These are phyloP conservation scores for Furcifer pardalis DNA, from an alignment of 2,797 vertebrate species.

Conservation along the genomic window DNA sequence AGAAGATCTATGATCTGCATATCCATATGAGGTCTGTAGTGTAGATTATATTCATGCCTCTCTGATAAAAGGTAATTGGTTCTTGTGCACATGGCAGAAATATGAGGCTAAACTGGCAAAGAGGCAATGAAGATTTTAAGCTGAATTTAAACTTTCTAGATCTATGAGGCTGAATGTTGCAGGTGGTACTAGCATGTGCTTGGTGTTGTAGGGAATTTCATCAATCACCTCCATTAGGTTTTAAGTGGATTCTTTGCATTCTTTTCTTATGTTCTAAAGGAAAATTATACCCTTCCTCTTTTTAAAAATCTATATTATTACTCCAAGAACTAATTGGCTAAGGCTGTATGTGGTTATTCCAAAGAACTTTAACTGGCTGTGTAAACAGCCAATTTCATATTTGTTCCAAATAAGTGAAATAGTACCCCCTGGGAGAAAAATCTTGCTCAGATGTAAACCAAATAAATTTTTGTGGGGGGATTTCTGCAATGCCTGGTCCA, in stretches of 20 bases:
- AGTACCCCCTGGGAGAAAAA: slow-evolving; percentile 57
- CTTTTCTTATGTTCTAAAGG: not conserved
- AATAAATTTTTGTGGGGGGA: slow-evolving; percentile 43
- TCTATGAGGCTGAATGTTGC: not conserved
- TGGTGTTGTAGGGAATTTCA: not conserved
- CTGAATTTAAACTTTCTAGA: not conserved
- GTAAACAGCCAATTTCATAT: slow-evolving; percentile 36
- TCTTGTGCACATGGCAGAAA: not conserved
- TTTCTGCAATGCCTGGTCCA: slow-evolving; percentile 43
- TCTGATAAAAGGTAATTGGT: not conserved
- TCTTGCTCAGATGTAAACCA: slow-evolving; percentile 44
- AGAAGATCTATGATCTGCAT: not conserved
- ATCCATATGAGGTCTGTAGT: not conserved
- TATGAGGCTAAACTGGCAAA: not conserved
- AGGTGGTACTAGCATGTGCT: fast-evolving
- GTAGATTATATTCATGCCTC: not conserved
- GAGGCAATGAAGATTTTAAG: slow-evolving; percentile 11
- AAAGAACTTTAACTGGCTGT: not conserved
- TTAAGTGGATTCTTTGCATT: slow-evolving; percentile 25
- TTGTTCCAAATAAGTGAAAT: slow-evolving; percentile 57
- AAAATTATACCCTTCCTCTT: not conserved
- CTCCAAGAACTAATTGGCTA: slow-evolving; percentile 8
- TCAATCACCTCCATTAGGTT: not conserved
- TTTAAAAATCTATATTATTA: slow-evolving; percentile 1
- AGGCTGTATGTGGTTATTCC: slow-evolving; percentile 1